Percentiles rank a stretch among this genome's conserved stretches.
Evolutionary conservation across 1,140 invertebrate species (phyloP).

Genomic region (Drosophila arawakana): DNA sequence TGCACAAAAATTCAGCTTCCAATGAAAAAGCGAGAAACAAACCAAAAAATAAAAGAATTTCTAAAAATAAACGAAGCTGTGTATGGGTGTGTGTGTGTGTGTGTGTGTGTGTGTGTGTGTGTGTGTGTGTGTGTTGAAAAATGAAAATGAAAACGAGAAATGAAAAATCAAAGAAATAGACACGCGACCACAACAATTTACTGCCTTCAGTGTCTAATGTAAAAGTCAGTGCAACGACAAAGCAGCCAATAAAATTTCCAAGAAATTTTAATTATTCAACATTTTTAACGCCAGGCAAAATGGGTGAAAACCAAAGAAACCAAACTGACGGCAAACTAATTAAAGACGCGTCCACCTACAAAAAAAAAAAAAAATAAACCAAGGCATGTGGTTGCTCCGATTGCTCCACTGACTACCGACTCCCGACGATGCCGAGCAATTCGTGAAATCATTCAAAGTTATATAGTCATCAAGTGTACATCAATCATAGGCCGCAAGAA

Average conservation of each 20-base stretch:
- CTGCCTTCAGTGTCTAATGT: constrained; percentile 18
- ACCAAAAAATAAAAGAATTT: constrained; percentile 31
- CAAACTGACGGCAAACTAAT: constrained; percentile 65
- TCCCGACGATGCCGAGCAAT: constrained; percentile 24
- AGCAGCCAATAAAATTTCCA: constrained; percentile 67
- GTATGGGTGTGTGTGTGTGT: not conserved
- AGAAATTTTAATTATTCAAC: constrained; percentile 82
- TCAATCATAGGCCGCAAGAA: constrained; percentile 78
- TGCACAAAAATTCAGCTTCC: constrained; percentile 55
- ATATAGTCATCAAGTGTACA: constrained; percentile 81
- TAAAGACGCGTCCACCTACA: constrained; percentile 80
- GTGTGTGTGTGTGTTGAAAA: constrained; percentile 1
- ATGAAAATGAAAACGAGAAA: constrained; percentile 16
- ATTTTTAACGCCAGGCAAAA: constrained; percentile 80
- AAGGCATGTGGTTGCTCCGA: not conserved
- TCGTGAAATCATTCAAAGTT: constrained; percentile 79
- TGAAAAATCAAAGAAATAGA: constrained; percentile 59
- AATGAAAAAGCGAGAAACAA: constrained; percentile 21
- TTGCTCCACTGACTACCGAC: constrained; percentile 13
- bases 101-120: not conserved
- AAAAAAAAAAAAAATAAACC: constrained; percentile 14
- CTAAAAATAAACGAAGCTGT: constrained; percentile 1
- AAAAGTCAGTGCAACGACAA: constrained; percentile 42
- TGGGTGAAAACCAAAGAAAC: constrained; percentile 39
- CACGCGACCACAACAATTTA: constrained; percentile 72